Conservation (phyloP, 2,888 invertebrate species). For the Baronia brevicornis region DNA sequence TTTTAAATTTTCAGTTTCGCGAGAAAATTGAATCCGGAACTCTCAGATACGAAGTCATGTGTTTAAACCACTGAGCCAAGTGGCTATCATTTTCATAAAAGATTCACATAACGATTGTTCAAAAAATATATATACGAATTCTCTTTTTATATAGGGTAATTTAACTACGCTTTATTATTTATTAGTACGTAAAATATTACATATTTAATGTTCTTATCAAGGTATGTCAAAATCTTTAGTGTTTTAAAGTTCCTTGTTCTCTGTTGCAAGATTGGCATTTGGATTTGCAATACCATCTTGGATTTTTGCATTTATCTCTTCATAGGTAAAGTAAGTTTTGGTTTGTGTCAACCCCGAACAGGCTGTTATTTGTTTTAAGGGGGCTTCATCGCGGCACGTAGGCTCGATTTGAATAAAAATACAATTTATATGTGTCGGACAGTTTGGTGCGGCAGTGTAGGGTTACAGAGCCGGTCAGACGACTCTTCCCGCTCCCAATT, state of each 20-base stretch:
- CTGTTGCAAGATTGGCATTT: constrained; percentile 29
- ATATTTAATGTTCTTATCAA: too few species aligned
- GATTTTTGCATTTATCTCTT: constrained; percentile 34
- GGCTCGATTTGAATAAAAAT: constrained; percentile 74
- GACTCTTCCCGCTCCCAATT: constrained; percentile 60
- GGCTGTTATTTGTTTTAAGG: constrained; percentile 68
- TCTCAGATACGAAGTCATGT: too few species aligned
- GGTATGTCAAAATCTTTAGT: constrained; percentile 64
- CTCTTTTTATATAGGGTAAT: too few species aligned
- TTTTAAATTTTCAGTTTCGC: too few species aligned
- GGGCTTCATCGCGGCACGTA: constrained; percentile 68
- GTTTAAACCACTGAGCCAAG: too few species aligned
- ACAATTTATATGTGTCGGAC: constrained; percentile 73
- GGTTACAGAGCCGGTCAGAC: constrained; percentile 66
- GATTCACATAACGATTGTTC: too few species aligned
- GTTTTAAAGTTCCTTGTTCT: constrained; percentile 54
- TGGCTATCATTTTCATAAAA: too few species aligned
- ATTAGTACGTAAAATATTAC: too few species aligned
- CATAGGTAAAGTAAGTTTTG: constrained; percentile 36
- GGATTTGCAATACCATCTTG: constrained; percentile 12
- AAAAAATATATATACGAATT: too few species aligned
- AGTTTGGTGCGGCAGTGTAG: constrained; percentile 62
- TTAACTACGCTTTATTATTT: too few species aligned
- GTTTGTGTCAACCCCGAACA: constrained; percentile 34
- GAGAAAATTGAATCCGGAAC: too few species aligned